Base-by-base conservation (phyloP, 2,797 vertebrate species). In the Catamblyrhynchus diadema region DNA sequence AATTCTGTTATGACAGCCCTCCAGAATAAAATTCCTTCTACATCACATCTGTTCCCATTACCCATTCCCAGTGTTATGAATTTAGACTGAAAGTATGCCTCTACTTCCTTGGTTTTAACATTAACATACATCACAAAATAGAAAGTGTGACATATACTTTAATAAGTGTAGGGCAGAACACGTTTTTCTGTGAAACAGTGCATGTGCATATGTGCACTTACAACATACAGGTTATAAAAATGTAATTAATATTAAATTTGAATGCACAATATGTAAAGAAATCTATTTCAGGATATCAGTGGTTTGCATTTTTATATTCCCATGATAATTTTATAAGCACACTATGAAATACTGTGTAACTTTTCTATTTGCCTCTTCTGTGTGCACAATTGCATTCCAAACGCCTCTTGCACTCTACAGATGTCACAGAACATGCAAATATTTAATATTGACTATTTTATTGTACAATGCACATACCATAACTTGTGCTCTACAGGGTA, bases 21-120 rank as follows among this genome's bases (percentile, higher is more conserved):
- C 37, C 32, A 42, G 81, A 94, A 93, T 53, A 91, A 93, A 93
- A 95, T 86, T 90, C 72, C 47, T 88, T 91, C 69, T 72, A 45
- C 75, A 83, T 53, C 79, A 94, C 86, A 89, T 95, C 75, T 95
- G 84, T 88, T 95, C 70, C 62, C 32, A 85, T 93, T 88, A 79
- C 47, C 61, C 51, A 44, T 75, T 92, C 69, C 45, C 11, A 59
- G 39, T 21, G 10, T 78, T 89, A 83, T 18, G 39, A 81, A 79
- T 88, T 88, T 83, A 90, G n/a, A 48, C 39, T 51, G 83, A 88
- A 95, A 93, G 72, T 69, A 56, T 22, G 28, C 56, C 37, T 77
- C 35, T 81, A 7, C 65, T 82, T 85, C 54, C 57, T 88, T 90
- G 45, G 20, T 59, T 90, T 86, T 93, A 74, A 57, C 32, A 60